Evolutionary conservation across 92 coral and sea anemone species (phyloP), one percentile per base, ranked within the genome.

Genomic region (Umimayanthus kanabou): DNA sequence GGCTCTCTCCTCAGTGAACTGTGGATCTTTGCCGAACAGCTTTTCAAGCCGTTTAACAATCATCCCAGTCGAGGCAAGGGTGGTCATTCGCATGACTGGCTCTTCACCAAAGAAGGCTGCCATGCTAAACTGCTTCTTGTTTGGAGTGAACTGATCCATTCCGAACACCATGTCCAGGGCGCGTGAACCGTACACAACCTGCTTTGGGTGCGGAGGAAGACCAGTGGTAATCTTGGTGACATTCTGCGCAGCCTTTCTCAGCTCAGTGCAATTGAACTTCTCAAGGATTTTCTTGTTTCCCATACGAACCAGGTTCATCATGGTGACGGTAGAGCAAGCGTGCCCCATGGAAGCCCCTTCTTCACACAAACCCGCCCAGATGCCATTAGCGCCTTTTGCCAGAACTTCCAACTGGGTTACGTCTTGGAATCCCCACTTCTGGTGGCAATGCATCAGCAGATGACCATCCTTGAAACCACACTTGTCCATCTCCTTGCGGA

Each of bases 111-210:
- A 93, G 90, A 94, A 94, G n/a, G 77, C 83, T 39, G 96, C 94
- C 93, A 94, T 84, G 90, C 61, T 84, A 39, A 94, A 92, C 0
- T 89, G 91, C 76, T 92, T 94, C 86, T 92, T 90, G 91, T 89
- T 85, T 25, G 95, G 94, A 6, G 89, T 76, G 28, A 87, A 90
- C 49, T 90, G 85, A 15, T 88, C 89, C 88, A 88, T 84, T 14
- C 93, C 93, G 22, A 90, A 94, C 80, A 92, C 93, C 92, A 94
- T 82, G 80, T 93, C 96, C 43, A 93, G 83, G 33, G 96, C 96
- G 4, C 94, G 90, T 87, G 76, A 91, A 11, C 96, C 94, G 76
- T 93, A 93, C 25, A 93, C 93, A 61, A 88, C 80, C 82, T 93
- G 96, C 84, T 88, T 93, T 26, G 91, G 88, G 70, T 92, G 88